Conservation (phyloP, 2,797 vertebrate genomes). For the Adrianichthys oophorus region DNA sequence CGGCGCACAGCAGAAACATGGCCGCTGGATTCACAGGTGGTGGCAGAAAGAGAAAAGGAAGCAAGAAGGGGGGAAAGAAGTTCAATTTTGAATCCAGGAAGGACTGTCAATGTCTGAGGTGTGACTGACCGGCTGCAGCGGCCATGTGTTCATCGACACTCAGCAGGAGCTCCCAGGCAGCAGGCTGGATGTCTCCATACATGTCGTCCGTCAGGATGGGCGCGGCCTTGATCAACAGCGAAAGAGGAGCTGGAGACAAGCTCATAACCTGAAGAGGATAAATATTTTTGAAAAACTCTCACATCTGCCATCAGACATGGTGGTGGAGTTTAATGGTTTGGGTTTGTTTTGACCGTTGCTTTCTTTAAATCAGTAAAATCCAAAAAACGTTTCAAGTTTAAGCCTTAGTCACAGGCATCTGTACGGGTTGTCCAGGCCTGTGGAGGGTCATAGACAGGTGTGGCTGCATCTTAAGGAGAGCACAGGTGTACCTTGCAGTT, state of each 20-base stretch:
- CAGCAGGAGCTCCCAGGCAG: constrained; percentile 96
- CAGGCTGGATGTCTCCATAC: constrained; percentile 96
- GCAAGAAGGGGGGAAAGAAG: background rate
- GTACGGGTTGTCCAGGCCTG: too few relatives aligned
- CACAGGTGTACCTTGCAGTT: too few relatives aligned
- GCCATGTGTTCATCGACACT: constrained; percentile 98
- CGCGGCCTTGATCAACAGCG: constrained; percentile 95
- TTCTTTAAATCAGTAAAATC: too few relatives aligned
- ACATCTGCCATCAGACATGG: too few relatives aligned
- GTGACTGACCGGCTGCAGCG: constrained; percentile 88
- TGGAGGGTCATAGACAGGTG: too few relatives aligned
- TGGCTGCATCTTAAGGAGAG: too few relatives aligned
- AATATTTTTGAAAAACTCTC: background rate
- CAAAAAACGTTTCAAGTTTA: too few relatives aligned
- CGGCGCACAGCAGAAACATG: constrained; percentile 98
- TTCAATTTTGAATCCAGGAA: background rate
- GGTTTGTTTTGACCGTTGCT: too few relatives aligned
- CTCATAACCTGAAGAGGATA: constrained; percentile 89
- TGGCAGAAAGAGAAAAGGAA: background rate
- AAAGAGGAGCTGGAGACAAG: constrained; percentile 92
- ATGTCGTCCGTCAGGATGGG: constrained; percentile 96
- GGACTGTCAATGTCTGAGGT: background rate
- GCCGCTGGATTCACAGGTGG: constrained; percentile 78
- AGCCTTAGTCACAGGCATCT: too few relatives aligned
- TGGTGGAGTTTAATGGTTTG: too few relatives aligned